Conservation (phyloP, 2,888 invertebrate genomes). For the Zeuzera pyrina region DNA sequence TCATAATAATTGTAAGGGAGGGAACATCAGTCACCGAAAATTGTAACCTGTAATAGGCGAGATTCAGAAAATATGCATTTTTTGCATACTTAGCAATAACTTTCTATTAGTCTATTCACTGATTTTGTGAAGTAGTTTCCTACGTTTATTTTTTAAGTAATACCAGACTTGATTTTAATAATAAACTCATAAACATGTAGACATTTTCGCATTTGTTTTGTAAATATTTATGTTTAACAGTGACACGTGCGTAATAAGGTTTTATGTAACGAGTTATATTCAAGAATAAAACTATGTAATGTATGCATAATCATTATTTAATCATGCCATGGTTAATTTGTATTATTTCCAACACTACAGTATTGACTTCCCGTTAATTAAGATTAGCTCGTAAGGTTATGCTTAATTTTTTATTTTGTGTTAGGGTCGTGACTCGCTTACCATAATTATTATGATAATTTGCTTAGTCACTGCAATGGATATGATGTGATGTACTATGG, state of each 20-base stretch:
- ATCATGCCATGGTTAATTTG: conserved; percentile 48
- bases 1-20: conserved; percentile 35
- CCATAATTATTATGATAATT: conserved; percentile 39
- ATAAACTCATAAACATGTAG: too few relatives aligned
- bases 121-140: too few relatives aligned
- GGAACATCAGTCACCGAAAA: conserved; percentile 30
- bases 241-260: too few relatives aligned
- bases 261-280: too few relatives aligned
- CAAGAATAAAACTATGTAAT: too few relatives aligned
- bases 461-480: conserved; percentile 63
- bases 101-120: too few relatives aligned
- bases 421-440: conserved; percentile 53
- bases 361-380: conserved; percentile 66
- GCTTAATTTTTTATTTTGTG: conserved; percentile 67
- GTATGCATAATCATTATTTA: conserved; percentile 59
- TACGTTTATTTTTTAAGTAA: too few relatives aligned
- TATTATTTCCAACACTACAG: conserved; percentile 62
- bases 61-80: too few relatives aligned
- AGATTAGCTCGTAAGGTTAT: conserved; percentile 56
- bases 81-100: too few relatives aligned
- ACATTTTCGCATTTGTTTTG: too few relatives aligned
- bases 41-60: conserved; percentile 28
- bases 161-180: too few relatives aligned
- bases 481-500: conserved; percentile 51
- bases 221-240: too few relatives aligned